A percentile compares a stretch with the other conserved stretches of the same genome.
Evolutionary conservation across 2,113 vertebrate genomes (phyloP).

Genomic region (Archilochus colubris): DNA sequence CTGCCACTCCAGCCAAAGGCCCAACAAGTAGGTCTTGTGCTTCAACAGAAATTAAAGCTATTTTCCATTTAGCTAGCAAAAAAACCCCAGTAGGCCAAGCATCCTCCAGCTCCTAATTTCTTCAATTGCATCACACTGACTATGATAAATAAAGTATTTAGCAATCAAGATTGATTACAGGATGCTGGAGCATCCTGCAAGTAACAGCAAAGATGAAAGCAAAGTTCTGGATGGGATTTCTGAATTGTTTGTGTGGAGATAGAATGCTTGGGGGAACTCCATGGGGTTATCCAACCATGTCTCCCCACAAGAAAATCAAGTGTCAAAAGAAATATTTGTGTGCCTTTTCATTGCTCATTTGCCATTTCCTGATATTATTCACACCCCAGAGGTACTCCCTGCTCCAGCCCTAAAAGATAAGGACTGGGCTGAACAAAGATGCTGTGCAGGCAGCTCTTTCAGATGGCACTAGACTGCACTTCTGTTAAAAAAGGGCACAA

Average conservation of each 20-base stretch:
- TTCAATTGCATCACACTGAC: neutral
- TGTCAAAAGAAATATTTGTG: neutral
- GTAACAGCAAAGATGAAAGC: neutral
- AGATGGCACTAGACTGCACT: neutral
- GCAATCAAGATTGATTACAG: neutral
- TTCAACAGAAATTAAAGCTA: neutral
- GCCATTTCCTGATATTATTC: neutral
- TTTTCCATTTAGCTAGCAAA: neutral
- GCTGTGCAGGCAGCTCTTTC: neutral
- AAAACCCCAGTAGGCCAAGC: neutral
- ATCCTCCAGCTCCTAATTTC: neutral
- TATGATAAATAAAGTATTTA: neutral
- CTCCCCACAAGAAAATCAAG: accelerated
- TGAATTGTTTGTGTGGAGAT: accelerated
- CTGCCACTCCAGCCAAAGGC: neutral
- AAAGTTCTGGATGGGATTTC: neutral
- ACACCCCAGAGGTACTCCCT: neutral
- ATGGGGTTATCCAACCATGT: accelerated
- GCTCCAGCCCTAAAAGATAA: neutral
- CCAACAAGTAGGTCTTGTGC: neutral
- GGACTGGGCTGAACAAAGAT: neutral
- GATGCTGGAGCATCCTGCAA: neutral
- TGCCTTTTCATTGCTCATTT: neutral
- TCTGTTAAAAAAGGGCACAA: neutral
- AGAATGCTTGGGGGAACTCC: neutral